Conservation (phyloP, 92 coral and sea anemone genomes). For the Zoanthus sansibaricus region DNA sequence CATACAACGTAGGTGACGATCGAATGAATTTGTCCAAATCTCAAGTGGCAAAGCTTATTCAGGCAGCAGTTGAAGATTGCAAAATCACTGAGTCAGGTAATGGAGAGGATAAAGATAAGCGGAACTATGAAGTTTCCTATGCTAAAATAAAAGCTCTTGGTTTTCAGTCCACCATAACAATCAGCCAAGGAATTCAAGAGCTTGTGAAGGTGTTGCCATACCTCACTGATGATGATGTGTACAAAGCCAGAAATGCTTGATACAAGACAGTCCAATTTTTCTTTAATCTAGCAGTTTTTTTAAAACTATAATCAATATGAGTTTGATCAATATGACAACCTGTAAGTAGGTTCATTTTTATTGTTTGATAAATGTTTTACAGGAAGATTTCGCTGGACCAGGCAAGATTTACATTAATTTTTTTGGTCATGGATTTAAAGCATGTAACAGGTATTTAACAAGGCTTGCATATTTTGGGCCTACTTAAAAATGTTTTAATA, state of each 20-base stretch:
- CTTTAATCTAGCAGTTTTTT: too few species aligned
- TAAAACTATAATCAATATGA: too few species aligned
- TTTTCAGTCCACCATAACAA: conserved; percentile 74
- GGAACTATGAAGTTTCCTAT: conserved; percentile 90
- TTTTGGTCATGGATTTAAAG: too few species aligned
- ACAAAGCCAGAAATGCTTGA: conserved; percentile 80
- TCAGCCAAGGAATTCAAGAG: conserved; percentile 84
- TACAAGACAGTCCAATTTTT: too few species aligned
- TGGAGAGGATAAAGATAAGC: conserved; percentile 90
- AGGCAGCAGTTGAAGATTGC: conserved; percentile 78
- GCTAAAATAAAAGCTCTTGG: conserved; percentile 85
- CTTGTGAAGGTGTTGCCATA: conserved; percentile 84
- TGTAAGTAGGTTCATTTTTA: too few species aligned
- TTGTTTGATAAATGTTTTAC: too few species aligned
- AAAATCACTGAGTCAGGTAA: conserved; percentile 74
- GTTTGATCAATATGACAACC: too few species aligned
- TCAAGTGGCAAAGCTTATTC: conserved; percentile 80
- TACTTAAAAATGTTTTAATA: too few species aligned
- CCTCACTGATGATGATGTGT: conserved; percentile 75
- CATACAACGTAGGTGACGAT: conserved; percentile 93
- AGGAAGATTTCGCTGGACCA: too few species aligned
- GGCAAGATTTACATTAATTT: too few species aligned
- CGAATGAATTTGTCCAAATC: conserved; percentile 91
- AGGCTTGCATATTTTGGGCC: too few species aligned
- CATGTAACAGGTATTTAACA: too few species aligned